Percentiles rank a stretch among this genome's conserved stretches.
Evolutionary conservation across 2,113 vertebrate genomes (phyloP).

Genomic region (Ivindomyrus marchei): DNA sequence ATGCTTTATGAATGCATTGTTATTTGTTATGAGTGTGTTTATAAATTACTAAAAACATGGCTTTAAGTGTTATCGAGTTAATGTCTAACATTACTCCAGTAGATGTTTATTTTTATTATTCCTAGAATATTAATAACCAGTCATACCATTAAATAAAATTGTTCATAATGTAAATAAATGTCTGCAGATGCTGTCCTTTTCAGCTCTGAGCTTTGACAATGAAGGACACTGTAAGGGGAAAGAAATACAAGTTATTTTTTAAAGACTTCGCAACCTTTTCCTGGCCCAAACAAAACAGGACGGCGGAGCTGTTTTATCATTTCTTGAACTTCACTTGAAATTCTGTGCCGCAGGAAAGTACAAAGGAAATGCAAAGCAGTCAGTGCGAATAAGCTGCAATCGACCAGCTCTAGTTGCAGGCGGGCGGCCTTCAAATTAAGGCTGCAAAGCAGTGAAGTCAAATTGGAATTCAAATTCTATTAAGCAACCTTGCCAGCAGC

Average conservation of each 20-base stretch:
- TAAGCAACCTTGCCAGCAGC: constrained; percentile 62
- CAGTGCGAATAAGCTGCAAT: constrained; percentile 52
- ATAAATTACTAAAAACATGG: too few relatives aligned
- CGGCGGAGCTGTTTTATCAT: constrained; percentile 36
- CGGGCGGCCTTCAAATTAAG: constrained; percentile 61
- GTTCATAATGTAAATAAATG: background rate
- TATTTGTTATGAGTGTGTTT: too few relatives aligned
- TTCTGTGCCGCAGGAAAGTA: constrained; percentile 38
- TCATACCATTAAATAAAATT: background rate
- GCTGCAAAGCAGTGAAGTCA: constrained; percentile 56
- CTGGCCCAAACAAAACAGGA: constrained; percentile 23
- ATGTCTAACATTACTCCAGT: background rate
- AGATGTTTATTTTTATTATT: constrained; percentile 13
- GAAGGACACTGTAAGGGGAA: constrained; percentile 10
- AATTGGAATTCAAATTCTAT: constrained; percentile 66
- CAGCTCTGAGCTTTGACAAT: background rate
- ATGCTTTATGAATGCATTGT: too few relatives aligned
- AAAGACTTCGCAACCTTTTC: constrained; percentile 28
- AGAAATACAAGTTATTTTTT: constrained; percentile 28
- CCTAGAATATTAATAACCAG: background rate
- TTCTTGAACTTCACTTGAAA: constrained; percentile 43
- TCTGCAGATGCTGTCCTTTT: background rate
- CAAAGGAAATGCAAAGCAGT: constrained; percentile 47
- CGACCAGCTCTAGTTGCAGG: constrained; percentile 49
- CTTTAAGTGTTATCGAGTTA: background rate